Evolutionary conservation across 2,797 vertebrate species (phyloP).

Genomic region (Scolopax rusticola): DNA sequence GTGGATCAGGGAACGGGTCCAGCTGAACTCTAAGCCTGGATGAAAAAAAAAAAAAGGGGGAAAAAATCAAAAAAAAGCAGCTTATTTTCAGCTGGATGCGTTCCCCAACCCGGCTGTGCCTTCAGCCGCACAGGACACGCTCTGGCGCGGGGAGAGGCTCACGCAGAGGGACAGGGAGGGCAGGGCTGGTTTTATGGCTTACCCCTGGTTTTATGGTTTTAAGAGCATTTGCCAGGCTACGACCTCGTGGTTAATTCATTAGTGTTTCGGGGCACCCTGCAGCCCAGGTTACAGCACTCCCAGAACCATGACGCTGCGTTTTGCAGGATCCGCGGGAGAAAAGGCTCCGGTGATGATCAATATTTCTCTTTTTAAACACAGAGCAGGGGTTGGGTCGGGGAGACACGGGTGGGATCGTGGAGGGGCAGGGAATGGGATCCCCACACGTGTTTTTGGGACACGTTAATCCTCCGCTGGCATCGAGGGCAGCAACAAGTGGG

Average conservation of each 20-base stretch:
- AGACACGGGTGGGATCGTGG: fast-evolving
- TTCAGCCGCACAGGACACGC: not conserved
- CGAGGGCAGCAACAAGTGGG: not conserved
- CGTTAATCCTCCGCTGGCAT: not conserved
- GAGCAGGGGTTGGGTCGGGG: not conserved
- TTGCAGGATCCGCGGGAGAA: not conserved
- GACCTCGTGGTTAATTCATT: constrained; percentile 13
- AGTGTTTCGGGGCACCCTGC: not conserved
- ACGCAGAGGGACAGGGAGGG: fast-evolving
- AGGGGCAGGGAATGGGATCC: not conserved
- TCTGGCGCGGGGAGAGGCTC: not conserved
- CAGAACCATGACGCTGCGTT: not conserved
- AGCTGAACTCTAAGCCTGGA: constrained; percentile 35
- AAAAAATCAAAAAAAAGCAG: not conserved
- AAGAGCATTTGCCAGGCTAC: not conserved
- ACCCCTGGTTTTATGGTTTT: not conserved
- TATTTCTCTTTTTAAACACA: not conserved
- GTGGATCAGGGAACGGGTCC: constrained; percentile 46
- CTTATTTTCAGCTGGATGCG: constrained; percentile 31
- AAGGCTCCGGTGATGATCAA: fast-evolving
- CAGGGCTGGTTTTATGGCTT: not conserved
- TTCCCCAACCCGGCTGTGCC: not conserved
- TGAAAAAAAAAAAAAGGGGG: fast-evolving
- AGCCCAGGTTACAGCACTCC: not conserved
- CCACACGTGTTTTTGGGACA: fast-evolving